Conservation (phyloP, 1,140 invertebrate genomes). For the Drosophila burlai region DNA sequence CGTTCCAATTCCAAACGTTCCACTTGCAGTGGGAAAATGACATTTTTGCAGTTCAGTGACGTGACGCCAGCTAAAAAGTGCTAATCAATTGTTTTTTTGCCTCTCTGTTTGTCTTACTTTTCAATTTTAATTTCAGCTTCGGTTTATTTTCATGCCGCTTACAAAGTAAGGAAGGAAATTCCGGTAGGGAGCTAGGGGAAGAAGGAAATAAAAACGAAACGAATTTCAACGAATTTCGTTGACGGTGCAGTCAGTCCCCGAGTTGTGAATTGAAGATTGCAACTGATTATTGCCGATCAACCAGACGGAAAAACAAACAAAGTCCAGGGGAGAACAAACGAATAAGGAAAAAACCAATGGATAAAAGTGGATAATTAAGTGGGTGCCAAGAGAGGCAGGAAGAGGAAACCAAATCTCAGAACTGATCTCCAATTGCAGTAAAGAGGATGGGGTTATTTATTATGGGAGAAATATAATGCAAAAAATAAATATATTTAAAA, state of each 20-base stretch:
- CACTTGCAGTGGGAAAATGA: constrained; percentile 19
- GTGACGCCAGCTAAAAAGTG: constrained; percentile 45
- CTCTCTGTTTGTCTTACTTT: constrained; percentile 21
- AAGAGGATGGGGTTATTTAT: background rate
- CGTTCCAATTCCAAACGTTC: constrained; percentile 7
- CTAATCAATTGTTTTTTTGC: constrained; percentile 64
- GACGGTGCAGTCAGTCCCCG: constrained; percentile 20
- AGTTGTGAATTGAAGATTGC: constrained; percentile 30
- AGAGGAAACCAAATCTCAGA: background rate
- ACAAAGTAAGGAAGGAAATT: constrained; percentile 32
- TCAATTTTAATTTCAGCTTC: constrained; percentile 44
- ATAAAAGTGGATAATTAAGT: constrained; percentile 21
- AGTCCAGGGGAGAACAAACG: background rate
- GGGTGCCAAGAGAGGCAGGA: constrained; percentile 15
- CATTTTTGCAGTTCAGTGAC: constrained; percentile 64
- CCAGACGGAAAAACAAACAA: constrained; percentile 14
- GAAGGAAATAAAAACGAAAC: constrained; percentile 9
- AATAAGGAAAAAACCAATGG: background rate
- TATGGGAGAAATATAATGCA: background rate
- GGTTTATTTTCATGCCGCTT: constrained; percentile 52
- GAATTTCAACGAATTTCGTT: constrained; percentile 26
- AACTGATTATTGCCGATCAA: constrained; percentile 36
- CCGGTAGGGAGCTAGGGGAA: background rate
- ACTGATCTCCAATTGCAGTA: background rate
- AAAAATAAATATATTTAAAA: no score